Evolutionary conservation across 2,113 vertebrate species (phyloP).

Genomic region (Paramisgurnus dabryanus): DNA sequence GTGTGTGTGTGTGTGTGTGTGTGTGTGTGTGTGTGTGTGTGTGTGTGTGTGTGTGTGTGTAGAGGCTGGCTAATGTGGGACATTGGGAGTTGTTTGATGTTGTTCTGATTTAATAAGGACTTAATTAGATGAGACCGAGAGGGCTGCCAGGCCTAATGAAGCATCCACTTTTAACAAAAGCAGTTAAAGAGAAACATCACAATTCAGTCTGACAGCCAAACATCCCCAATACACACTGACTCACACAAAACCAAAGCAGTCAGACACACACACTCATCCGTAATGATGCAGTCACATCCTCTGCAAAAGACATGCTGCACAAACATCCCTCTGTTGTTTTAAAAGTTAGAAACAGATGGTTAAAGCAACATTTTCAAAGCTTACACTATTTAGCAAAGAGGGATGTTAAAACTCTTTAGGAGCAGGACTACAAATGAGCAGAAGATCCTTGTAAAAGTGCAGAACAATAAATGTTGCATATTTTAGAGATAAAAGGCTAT

Average conservation of each 20-base stretch:
- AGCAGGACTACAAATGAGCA: neutral
- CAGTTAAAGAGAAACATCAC: slow-evolving; percentile 17
- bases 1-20: too few relatives aligned
- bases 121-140: slow-evolving; percentile 33
- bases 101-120: slow-evolving; percentile 46
- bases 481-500: neutral
- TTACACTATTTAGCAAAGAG: neutral
- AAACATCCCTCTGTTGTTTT: neutral
- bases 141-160: slow-evolving; percentile 13
- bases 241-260: slow-evolving; percentile 11
- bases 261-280: neutral
- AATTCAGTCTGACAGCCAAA: slow-evolving; percentile 42
- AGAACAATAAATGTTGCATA: slow-evolving; percentile 5
- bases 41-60: neutral
- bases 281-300: neutral
- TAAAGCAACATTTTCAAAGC: neutral
- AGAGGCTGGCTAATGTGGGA: slow-evolving; percentile 6
- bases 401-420: neutral
- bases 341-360: neutral
- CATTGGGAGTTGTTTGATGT: slow-evolving; percentile 35
- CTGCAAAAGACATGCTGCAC: neutral
- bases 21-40: neutral
- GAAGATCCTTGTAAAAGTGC: neutral
- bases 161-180: slow-evolving; percentile 34
- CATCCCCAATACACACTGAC: slow-evolving; percentile 5